Base-by-base conservation (phyloP, 2,113 vertebrate species). In the Syngnathus scovelli region DNA sequence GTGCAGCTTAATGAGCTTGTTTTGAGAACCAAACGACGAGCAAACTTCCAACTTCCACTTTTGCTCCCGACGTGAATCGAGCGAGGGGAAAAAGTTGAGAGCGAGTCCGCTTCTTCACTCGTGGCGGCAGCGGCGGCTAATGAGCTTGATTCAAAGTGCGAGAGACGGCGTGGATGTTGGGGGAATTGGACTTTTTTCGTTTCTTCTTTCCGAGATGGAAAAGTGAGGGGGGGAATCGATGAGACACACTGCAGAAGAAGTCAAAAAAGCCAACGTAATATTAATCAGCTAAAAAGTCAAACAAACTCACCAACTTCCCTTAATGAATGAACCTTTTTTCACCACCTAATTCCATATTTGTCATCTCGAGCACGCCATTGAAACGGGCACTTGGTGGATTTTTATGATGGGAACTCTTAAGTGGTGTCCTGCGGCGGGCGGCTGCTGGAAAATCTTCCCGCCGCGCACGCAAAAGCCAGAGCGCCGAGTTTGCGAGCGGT, bases 121-220 rank as follows among this genome's bases (percentile, higher is more conserved):
- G n/a, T n/a, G n/a, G n/a, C n/a, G n/a, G n/a, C n/a, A n/a, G n/a
- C 21, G 41, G 61, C 39, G 41, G 61, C 39, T 62, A 62, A 62
- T 62, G 61, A 62, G 61, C 61, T 62, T 62, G 61, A 62, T 62
- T 62, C 61, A 44, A 44, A 62, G 41, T 44, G 61, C n/a, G 21
- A 44, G 39, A 39, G 59, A 38, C 59, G 13, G 37, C 5, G 19
- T 61, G 59, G 38, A 62, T 62, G 61, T 27, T 36, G 23, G 13
- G 61, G 61, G 61, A 62, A 62, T 62, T 62, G 61, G 61, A 15
- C 13, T 15, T 33, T 58, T 58, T 36, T 15, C 55, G 39, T 62
- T 62, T 23, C 4, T 60, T 38, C 36, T 60, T 60, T 21, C 7
- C 21, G 49, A 13, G 27, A 15, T 36, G 13, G 39, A 58, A 1